Base-by-base conservation (phyloP, 1,140 invertebrate genomes). In the Aphaenogaster floridana region DNA sequence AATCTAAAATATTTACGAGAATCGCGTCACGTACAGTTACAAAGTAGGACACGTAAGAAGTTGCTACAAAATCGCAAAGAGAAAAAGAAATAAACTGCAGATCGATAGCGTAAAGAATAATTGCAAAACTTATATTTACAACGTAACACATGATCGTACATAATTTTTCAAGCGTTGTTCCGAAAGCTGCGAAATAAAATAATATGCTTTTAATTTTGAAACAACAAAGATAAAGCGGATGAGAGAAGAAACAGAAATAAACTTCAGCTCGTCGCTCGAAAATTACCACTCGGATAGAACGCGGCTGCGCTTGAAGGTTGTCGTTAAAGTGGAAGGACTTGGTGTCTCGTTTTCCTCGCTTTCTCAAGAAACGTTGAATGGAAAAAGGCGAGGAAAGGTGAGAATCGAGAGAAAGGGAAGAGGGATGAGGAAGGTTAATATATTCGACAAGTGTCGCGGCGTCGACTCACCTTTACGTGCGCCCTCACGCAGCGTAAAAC, bases 391-490 rank as follows among this genome's bases (percentile, higher is more conserved):
- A 42, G n/a, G n/a, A 28, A 9, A 3, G 42, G 7, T 4, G 42
- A 2, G 6, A 7, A 69, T 1, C 8, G 34, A 68, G 54, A 1
- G 28, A 42, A 13, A 50, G 28, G 64, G 45, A 52, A 36, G 28
- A 61, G 54, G 9, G n/a, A 64, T 42, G 28, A 80, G 50, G 59
- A 59, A 59, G 77, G 64, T 90, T 91, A 77, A 91, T 84, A 84
- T 86, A 90, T 90, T 86, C 71, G 80, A 54, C 71, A 72, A 86
- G 89, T 64, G 81, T 86, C 64, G 15, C 59, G 48, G 34, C 57
- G 76, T 81, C 54, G 86, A 83, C 61, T 81, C 57, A 72, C 69
- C 50, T 85, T 79, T 64, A 59, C 78, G n/a, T 28, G n/a, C 8
- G 1, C 39, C 0, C 21, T 45, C 74, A 86, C 88, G 76, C 86